These are phyloP conservation scores for Cryptoprocta ferox DNA, from an alignment of 2,797 vertebrate species.

Conservation along the genomic window DNA sequence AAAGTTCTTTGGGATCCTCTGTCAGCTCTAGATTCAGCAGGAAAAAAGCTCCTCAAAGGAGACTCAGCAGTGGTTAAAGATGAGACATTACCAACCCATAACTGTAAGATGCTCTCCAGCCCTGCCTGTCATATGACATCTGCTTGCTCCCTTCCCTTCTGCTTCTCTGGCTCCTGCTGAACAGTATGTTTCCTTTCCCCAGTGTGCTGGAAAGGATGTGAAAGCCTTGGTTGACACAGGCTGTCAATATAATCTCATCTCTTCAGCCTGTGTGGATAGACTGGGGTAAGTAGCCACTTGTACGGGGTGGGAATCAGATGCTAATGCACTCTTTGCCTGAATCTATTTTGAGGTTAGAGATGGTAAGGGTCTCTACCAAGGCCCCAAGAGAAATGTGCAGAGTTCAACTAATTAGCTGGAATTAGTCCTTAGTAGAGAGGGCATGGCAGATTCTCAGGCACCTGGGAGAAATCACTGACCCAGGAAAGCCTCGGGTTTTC, in stretches of 20 bases:
- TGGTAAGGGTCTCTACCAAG: background rate
- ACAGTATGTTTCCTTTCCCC: slow-evolving; percentile 75
- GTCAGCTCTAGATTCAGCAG: slow-evolving; percentile 20
- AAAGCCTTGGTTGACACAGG: slow-evolving; percentile 91
- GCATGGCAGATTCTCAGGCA: background rate
- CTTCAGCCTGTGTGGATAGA: slow-evolving; percentile 89
- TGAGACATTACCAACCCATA: background rate
- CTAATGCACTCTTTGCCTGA: slow-evolving; percentile 1
- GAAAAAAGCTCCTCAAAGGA: slow-evolving; percentile 14
- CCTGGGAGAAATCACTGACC: slow-evolving; percentile 30
- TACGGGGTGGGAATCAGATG: slow-evolving; percentile 43
- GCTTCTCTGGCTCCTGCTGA: slow-evolving; percentile 26
- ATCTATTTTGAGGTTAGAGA: slow-evolving; percentile 38
- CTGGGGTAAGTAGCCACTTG: slow-evolving; percentile 88
- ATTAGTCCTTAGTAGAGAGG: background rate
- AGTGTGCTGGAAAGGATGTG: slow-evolving; percentile 92
- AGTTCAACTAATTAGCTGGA: background rate
- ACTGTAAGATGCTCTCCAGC: slow-evolving; percentile 1
- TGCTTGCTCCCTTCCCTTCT: slow-evolving; percentile 27
- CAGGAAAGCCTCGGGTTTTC: slow-evolving; percentile 4
- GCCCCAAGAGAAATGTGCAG: slow-evolving; percentile 37
- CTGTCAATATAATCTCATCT: slow-evolving; percentile 91
- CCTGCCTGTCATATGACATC: slow-evolving; percentile 31
- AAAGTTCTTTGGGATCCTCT: background rate
- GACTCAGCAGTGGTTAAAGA: background rate